Evolutionary conservation across 2,888 invertebrate genomes (phyloP), one percentile per base, ranked within the genome.

Genomic region (Pollenia griseotomentosa): DNA sequence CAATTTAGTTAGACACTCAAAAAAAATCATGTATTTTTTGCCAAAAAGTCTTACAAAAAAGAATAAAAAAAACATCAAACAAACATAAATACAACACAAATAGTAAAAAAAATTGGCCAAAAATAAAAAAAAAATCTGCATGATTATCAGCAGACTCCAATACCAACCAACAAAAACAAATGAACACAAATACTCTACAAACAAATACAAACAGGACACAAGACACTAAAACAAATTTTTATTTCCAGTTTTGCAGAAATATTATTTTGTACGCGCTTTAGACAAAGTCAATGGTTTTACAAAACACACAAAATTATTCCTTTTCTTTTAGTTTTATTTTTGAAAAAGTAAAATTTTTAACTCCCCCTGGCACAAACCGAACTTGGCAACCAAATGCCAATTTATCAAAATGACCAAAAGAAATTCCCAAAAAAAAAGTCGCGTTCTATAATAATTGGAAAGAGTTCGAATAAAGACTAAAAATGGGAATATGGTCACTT

Each of bases 111-210:
- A 75, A 23, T 2, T 33, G 6, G 33, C 33, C 5, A 33, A 33
- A 73, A 40, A 48, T 4, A 10, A 8, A 9, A 57, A 81, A 74
- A 66, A 82, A 61, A 19, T 44, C 70, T 44, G 51, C 77, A 83
- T 84, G 84, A 85, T 53, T 48, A 81, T 74, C 81, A 86, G 81
- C 89, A 88, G 84, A 71, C 66, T 89, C 90, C 89, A 90, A 89
- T 63, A 68, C 48, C 70, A 59, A 33, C 68, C 78, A 61, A 61
- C 33, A 33, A 57, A 82, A 61, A 61, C 33, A 33, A 57, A n/a
- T 57, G 53, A 77, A n/a, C 57, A 83, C 42, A 70, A 14, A 65
- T 33, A 33, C 33, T 33, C 33, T 33, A 55, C 42, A 9, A 11
- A 48, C 44, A 57, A 19, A 42, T 40, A 10, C n/a, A 48, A 61